Conservation (phyloP, 2,888 invertebrate genomes). For the Phanerotoma sp. region DNA sequence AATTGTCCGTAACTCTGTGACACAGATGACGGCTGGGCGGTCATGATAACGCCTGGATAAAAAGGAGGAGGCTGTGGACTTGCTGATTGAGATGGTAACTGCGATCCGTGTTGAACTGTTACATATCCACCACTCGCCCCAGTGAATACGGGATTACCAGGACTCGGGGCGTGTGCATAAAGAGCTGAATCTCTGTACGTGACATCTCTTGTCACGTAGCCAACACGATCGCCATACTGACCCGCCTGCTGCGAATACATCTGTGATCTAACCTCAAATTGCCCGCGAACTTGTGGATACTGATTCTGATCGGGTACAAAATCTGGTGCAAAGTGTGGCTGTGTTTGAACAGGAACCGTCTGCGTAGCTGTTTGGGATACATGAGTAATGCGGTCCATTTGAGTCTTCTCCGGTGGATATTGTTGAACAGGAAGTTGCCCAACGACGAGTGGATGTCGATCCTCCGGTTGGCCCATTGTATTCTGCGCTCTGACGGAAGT, state of each 20-base stretch:
- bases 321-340: conserved; percentile 50
- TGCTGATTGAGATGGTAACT: conserved; percentile 47
- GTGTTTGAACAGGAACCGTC: conserved; percentile 49
- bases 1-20: conserved; percentile 41
- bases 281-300: conserved; percentile 49
- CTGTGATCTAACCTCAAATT: conserved; percentile 49
- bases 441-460: conserved; percentile 45
- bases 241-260: conserved; percentile 44
- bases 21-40: conserved; percentile 36
- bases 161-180: conserved; percentile 43
- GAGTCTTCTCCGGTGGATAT: conserved; percentile 43
- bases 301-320: conserved; percentile 41
- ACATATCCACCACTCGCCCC: conserved; percentile 48
- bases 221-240: conserved; percentile 47
- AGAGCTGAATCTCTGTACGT: conserved; percentile 43
- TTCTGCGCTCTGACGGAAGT: conserved; percentile 36
- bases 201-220: conserved; percentile 51
- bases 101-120: conserved; percentile 45
- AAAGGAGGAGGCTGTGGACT: conserved; percentile 47
- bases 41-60: conserved; percentile 46
- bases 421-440: conserved; percentile 43
- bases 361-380: conserved; percentile 50
- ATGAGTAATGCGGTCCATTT: conserved; percentile 43
- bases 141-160: conserved; percentile 44
- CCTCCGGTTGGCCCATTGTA: conserved; percentile 41